Base-by-base conservation (phyloP, 2,888 invertebrate species). In the Platycnemis pennipes region DNA sequence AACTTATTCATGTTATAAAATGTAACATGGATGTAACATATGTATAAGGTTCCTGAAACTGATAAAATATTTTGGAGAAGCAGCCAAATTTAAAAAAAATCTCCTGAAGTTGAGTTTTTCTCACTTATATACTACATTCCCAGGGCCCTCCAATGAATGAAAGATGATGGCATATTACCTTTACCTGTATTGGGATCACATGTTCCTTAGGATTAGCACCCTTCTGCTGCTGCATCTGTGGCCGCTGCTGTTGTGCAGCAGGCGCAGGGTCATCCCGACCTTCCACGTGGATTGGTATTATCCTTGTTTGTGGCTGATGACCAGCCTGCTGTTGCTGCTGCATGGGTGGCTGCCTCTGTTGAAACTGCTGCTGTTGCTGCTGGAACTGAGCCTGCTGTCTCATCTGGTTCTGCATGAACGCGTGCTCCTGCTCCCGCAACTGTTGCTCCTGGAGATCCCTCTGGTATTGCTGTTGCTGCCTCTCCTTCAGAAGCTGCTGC, bases 261-360 rank as follows among this genome's bases (percentile, higher is more conserved):
- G 87, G 26, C 8, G 89, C 19, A n/a, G 91, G 63, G 0, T 91
- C 91, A 44, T 91, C 91, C 49, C 94, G 69, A 2, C 94, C 94
- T 88, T 98, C 97, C 95, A 98, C 97, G 95, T 97, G 97, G 95
- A 97, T 97, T 31, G 98, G 98, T 96, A 98, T 97, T 95, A 97
- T 97, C 95, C 97, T 96, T 69, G 97, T 97, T 95, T 97, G 97
- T 4, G 97, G 96, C 95, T 96, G 96, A 95, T 95, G 96, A 69
- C 97, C 94, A 95, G 44, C 22, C 69, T 56, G 26, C 85, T 97
- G 97, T 85, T 97, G 97, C 96, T 97, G 97, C 91, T 96, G 97
- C 1, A 97, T 97, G 94, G 95, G 94, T 94, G 85, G 86, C 87
- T 95, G 95, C 45, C 77, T 95, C 95, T 95, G 96, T 56, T 95